Conservation (phyloP, 35 echinoderm and acorn worm genomes). For the Eucidaris tribuloides region DNA sequence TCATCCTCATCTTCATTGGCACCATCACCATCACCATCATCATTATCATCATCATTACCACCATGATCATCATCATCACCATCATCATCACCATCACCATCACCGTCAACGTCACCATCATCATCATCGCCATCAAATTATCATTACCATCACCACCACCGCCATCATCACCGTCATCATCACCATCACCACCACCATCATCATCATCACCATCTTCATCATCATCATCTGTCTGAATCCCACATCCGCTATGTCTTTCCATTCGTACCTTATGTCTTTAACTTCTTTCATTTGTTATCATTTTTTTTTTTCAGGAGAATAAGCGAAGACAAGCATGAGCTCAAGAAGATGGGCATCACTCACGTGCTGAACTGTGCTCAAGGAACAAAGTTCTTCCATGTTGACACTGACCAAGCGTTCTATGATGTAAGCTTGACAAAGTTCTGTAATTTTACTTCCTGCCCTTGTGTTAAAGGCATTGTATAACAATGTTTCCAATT, state of each 20-base stretch:
- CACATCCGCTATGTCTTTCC: too few relatives aligned
- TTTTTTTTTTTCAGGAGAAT: conserved; percentile 21
- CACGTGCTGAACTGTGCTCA: conserved; percentile 66
- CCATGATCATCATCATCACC: neutral
- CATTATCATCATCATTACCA: too few relatives aligned
- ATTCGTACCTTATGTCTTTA: too few relatives aligned
- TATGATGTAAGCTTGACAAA: conserved; percentile 34
- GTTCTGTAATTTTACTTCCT: neutral
- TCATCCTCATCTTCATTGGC: too few relatives aligned
- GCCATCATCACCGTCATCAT: neutral
- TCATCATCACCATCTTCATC: too few relatives aligned
- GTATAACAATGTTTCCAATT: neutral
- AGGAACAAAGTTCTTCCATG: conserved; percentile 46
- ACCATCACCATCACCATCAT: neutral
- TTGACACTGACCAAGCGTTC: conserved; percentile 31
- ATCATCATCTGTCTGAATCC: neutral
- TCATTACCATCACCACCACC: neutral
- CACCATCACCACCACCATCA: neutral
- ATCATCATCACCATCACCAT: neutral
- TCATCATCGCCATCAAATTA: too few relatives aligned
- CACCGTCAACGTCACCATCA: too few relatives aligned
- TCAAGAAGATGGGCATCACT: conserved; percentile 34
- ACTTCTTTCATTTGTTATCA: neutral
- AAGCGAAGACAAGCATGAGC: conserved; percentile 8
- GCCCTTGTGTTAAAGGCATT: neutral